A percentile compares a stretch with the other conserved stretches of the same genome.
Conservation (phyloP, 2,113 vertebrate genomes). For the Triplophysa siluroides region DNA sequence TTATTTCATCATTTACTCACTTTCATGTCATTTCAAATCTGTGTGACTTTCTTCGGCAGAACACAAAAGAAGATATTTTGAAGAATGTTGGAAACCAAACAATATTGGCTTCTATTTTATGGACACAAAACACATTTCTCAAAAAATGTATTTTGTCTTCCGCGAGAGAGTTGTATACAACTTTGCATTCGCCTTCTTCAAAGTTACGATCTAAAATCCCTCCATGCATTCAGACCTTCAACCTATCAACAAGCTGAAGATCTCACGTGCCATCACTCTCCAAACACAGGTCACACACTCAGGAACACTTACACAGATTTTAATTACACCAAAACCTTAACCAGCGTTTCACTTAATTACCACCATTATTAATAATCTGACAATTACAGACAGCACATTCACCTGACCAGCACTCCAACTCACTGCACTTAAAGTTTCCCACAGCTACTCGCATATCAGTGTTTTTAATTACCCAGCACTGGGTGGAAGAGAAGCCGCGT, state of each 20-base stretch:
- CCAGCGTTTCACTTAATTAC: constrained; percentile 78
- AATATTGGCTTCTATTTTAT: too few species aligned
- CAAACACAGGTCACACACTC: constrained; percentile 59
- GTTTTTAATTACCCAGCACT: constrained; percentile 55
- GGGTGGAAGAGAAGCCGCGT: constrained; percentile 27
- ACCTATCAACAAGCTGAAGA: constrained; percentile 8
- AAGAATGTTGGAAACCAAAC: too few species aligned
- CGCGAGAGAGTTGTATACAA: too few species aligned
- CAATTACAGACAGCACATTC: constrained; percentile 78
- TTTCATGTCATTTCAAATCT: too few species aligned
- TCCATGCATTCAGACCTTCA: neutral
- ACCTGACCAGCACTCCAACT: constrained; percentile 65
- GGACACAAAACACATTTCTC: too few species aligned
- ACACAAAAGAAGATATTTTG: too few species aligned
- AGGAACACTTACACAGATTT: constrained; percentile 52
- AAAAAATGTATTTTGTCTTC: too few species aligned
- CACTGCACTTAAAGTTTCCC: constrained; percentile 40
- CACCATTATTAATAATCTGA: constrained; percentile 79
- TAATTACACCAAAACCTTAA: constrained; percentile 57
- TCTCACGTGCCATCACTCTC: constrained; percentile 46
- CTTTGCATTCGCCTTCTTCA: neutral
- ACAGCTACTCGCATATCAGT: constrained; percentile 53
- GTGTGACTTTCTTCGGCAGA: too few species aligned
- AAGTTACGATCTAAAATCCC: neutral
- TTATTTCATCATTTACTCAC: too few species aligned